Evolutionary conservation across 1,140 invertebrate genomes (phyloP), one percentile per base, ranked within the genome.

Genomic region (Cephus cinctus): DNA sequence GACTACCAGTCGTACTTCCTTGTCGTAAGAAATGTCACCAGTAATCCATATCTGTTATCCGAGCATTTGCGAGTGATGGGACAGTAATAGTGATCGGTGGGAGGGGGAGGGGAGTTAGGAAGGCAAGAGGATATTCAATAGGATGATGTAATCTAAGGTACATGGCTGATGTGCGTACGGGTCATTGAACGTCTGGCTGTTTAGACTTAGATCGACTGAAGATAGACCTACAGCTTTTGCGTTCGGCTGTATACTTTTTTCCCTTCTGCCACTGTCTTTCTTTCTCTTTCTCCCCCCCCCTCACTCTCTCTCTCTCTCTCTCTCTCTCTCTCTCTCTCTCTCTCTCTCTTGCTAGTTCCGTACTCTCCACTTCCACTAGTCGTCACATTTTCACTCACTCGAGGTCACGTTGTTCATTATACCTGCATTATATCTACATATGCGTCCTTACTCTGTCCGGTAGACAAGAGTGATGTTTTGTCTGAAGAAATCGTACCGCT

Each of bases 111-210:
- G n/a, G n/a, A n/a, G n/a, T n/a, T n/a, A n/a, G n/a, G n/a, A n/a
- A n/a, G n/a, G n/a, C n/a, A n/a, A n/a, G n/a, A n/a, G n/a, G n/a
- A n/a, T n/a, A n/a, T n/a, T n/a, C n/a, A n/a, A n/a, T n/a, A n/a
- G n/a, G 44, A 49, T 61, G 56, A 61, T 61, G 55, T 50, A 61
- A 65, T 61, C 56, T 60, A 59, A 61, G 54, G 53, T 55, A 52
- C 46, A 64, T 63, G 57, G 50, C 54, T 59, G 50, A 45, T 50
- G 52, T 54, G 8, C 15, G 53, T 52, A 51, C 47, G 53, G 63
- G 59, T 60, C 59, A 56, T 56, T 59, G 60, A 65, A 61, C 53
- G 60, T 57, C 58, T 61, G 62, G 50, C 8, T 32, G 36, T 61
- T 57, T 56, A 54, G 54, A 52, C 54, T 41, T 54, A 54, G 42